phyloP scores from a whole-genome alignment of 2,888 invertebrate genomes.

The Eupithecia abbreviata region DNA sequence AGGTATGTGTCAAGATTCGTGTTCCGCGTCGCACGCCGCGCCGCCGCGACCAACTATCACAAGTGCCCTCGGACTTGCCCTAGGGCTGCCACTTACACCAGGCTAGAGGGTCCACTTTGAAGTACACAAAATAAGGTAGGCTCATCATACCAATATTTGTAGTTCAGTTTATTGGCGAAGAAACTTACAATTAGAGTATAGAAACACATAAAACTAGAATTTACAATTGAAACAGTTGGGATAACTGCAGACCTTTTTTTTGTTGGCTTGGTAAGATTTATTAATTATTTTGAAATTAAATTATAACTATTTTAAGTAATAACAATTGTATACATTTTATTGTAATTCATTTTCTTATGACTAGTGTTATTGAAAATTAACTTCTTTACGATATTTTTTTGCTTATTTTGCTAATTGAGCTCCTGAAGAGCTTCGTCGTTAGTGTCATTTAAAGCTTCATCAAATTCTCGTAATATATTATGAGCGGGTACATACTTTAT shows the following conservation, averaged over 20 bases:
- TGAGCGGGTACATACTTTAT: too few species aligned
- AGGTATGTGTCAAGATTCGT: conserved; percentile 77
- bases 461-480: not conserved
- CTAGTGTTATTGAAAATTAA: too few species aligned
- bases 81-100: not conserved
- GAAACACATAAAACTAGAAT: not conserved
- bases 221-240: not conserved
- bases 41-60: not conserved
- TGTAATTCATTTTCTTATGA: too few species aligned
- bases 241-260: not conserved
- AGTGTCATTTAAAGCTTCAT: not conserved
- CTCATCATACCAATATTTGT: not conserved
- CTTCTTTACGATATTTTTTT: too few species aligned
- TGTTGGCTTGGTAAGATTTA: too few species aligned
- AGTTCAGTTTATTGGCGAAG: not conserved
- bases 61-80: not conserved
- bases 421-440: not conserved
- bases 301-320: too few species aligned
- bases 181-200: not conserved
- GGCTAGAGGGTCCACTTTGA: not conserved
- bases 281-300: too few species aligned
- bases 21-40: conserved; percentile 50
- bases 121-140: too few species aligned
- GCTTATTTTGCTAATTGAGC: not conserved
- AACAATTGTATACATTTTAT: too few species aligned